phyloP scores from a whole-genome alignment of 2,888 invertebrate species.

The Electrophaes corylata region DNA sequence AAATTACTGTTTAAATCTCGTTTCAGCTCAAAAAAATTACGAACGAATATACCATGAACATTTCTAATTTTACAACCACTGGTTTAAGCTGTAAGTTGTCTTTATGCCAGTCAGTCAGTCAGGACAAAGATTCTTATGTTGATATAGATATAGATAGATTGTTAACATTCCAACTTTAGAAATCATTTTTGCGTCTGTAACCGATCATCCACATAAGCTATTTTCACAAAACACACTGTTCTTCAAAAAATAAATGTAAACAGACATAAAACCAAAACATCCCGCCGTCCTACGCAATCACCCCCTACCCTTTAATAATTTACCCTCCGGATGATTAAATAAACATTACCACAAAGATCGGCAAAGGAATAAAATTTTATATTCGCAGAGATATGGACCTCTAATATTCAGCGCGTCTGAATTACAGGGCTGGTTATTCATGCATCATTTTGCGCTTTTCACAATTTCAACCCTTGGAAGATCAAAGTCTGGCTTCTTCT shows the following conservation, averaged over 20 bases:
- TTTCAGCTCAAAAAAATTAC: too few species aligned
- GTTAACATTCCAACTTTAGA: too few species aligned
- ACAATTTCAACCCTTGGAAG: constrained; percentile 12
- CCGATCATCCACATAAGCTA: too few species aligned
- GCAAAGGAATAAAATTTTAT: constrained; percentile 44
- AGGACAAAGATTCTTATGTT: too few species aligned
- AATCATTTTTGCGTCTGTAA: too few species aligned
- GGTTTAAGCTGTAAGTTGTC: too few species aligned
- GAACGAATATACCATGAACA: too few species aligned
- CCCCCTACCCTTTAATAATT: constrained; percentile 34
- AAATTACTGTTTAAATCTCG: too few species aligned
- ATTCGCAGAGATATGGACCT: constrained; percentile 40
- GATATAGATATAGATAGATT: too few species aligned
- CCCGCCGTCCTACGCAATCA: constrained; percentile 11
- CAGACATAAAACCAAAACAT: not conserved
- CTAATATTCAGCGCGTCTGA: constrained; percentile 39
- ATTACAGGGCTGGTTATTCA: constrained; percentile 21
- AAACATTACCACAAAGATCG: constrained; percentile 39
- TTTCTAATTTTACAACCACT: too few species aligned
- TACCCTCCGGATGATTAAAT: constrained; percentile 40
- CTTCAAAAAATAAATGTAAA: not conserved
- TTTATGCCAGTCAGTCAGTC: too few species aligned
- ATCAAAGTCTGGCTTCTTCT: constrained; percentile 1
- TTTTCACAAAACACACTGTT: not conserved
- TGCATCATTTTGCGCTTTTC: constrained; percentile 27